A percentile compares a stretch with the other conserved stretches of the same genome.
Conservation (phyloP, 1,140 invertebrate species). For the Holotrichia oblita region DNA sequence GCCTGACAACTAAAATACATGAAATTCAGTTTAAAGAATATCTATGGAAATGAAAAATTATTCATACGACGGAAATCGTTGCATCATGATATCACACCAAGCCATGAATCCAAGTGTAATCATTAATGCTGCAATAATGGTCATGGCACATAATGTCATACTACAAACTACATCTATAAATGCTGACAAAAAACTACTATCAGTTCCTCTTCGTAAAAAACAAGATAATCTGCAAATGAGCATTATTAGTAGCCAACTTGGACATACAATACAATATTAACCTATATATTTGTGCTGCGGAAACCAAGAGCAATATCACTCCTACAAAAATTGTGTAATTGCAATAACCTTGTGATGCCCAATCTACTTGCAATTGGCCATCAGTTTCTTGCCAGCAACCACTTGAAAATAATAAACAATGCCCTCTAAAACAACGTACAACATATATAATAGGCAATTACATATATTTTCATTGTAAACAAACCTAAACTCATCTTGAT, state of each 20-base stretch:
- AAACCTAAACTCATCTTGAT: conserved; percentile 87
- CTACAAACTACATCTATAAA: conserved; percentile 86
- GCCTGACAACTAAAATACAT: conserved; percentile 77
- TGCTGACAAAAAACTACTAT: conserved; percentile 91
- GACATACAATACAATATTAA: conserved; percentile 49
- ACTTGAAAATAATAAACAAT: conserved; percentile 90
- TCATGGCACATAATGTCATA: conserved; percentile 76
- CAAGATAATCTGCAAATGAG: conserved; percentile 71
- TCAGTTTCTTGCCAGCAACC: conserved; percentile 87
- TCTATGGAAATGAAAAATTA: neutral
- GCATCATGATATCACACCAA: conserved; percentile 90
- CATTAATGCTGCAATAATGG: conserved; percentile 83
- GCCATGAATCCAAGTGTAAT: conserved; percentile 91
- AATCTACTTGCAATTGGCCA: conserved; percentile 82
- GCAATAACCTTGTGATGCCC: conserved; percentile 87
- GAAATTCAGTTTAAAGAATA: conserved; percentile 41
- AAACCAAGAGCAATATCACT: conserved; percentile 77
- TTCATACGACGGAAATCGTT: conserved; percentile 83
- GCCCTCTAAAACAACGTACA: conserved; percentile 71
- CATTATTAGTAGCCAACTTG: neutral
- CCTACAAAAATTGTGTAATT: conserved; percentile 89
- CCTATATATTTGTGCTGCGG: conserved; percentile 83
- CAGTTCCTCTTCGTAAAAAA: conserved; percentile 79
- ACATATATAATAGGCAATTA: neutral
- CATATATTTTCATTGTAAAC: conserved; percentile 10